Base-by-base conservation (phyloP, 1,140 invertebrate species). In the Diprion similis region DNA sequence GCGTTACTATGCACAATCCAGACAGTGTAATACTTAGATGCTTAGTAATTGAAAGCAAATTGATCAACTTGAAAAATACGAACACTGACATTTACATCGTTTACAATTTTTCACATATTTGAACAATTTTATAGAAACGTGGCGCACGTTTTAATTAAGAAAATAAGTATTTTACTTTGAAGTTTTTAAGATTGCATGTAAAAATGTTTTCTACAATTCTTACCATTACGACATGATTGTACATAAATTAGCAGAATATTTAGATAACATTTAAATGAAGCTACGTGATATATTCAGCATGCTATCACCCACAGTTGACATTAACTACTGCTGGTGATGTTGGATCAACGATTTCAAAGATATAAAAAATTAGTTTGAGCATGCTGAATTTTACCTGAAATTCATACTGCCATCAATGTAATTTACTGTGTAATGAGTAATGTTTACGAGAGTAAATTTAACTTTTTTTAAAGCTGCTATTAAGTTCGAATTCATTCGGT, bases 351-450 rank as follows among this genome's bases (percentile, higher is more conserved):
- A 15, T 59, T 59, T 17, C 9, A 59, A 59, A 15, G 6, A 9
- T 17, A 59, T 59, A 59, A 6, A 8, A 17, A 59, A 59, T 37
- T 17, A 59, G 24, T 37, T 37, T 37, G 51, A 59, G 51, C 51
- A 71, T 19, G 66, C 66, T 18, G 66, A 68, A 68, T 45, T 11
- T 19, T 68, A 68, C 66, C 66, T 68, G 66, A 68, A 68, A 68
- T 68, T 68, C 37, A 68, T 68, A 68, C 66, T 68, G 66, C 66
- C 66, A 68, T 68, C 66, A 18, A 19, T 68, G 37, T 19, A 18
- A 68, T 13, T 19, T 68, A 68, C 18, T 68, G 18, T 64, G 13
- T 68, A 15, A 64, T 64, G 17, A 64, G 13, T 68, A 68, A 68
- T 11, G 18, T 18, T 59, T 59, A 59, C 51, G 9, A 59, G 51